A percentile compares a stretch with the other conserved stretches of the same genome.
Evolutionary conservation across 2,888 invertebrate species (phyloP).

Genomic region (Parelbella ahira): DNA sequence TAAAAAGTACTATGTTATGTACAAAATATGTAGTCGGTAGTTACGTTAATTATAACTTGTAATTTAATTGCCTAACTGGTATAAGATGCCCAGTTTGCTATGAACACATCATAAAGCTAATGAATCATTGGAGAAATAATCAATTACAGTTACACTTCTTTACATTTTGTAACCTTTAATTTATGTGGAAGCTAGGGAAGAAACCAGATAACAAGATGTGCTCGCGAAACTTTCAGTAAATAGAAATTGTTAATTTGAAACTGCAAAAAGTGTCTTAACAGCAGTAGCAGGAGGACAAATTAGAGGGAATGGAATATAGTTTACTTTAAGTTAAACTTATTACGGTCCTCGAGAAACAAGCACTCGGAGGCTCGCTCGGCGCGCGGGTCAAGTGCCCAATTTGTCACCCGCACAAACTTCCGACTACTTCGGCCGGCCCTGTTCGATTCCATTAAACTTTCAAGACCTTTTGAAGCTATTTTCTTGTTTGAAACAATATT

Average conservation of each 20-base stretch:
- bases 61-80: too few species aligned
- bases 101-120: too few species aligned
- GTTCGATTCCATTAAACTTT: conserved; percentile 81
- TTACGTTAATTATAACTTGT: too few species aligned
- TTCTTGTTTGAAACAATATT: conserved; percentile 75
- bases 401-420: conserved; percentile 79
- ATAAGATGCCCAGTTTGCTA: too few species aligned
- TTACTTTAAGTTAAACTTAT: conserved; percentile 80
- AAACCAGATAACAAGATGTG: conserved; percentile 16
- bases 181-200: conserved; percentile 19
- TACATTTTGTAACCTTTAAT: too few species aligned
- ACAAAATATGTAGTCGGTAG: too few species aligned
- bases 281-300: conserved; percentile 63
- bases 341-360: conserved; percentile 77
- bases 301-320: conserved; percentile 79
- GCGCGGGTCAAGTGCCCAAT: conserved; percentile 79
- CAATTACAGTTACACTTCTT: too few species aligned
- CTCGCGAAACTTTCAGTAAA: conserved; percentile 33
- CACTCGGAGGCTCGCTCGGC: conserved; percentile 65
- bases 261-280: conserved; percentile 56
- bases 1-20: too few species aligned
- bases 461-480: conserved; percentile 78
- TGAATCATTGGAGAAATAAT: too few species aligned
- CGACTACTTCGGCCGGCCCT: conserved; percentile 64
- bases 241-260: conserved; percentile 55